These are phyloP conservation scores for Eretmochelys imbricata DNA, from an alignment of 2,113 vertebrate genomes.

Conservation along the genomic window DNA sequence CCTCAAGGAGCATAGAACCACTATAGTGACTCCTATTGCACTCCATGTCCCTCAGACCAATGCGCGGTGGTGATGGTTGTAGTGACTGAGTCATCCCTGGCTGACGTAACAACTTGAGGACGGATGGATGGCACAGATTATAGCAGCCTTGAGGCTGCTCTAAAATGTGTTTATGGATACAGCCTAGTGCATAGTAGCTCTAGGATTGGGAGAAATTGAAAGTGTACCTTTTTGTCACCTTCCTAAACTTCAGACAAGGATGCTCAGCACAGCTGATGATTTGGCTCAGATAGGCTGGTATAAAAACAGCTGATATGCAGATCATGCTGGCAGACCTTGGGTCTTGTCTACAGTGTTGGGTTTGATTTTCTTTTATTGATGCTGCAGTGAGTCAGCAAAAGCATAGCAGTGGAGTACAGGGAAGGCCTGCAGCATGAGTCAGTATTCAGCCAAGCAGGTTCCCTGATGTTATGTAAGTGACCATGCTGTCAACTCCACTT, in stretches of 20 bases:
- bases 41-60: neutral
- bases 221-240: neutral
- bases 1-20: neutral
- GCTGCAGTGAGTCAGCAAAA: conserved; percentile 58
- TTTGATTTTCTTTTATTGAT: conserved; percentile 55
- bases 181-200: neutral
- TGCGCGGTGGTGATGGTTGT: neutral
- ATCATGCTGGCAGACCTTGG: conserved; percentile 12
- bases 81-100: neutral
- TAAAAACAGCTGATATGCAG: neutral
- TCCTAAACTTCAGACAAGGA: neutral
- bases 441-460: conserved; percentile 1
- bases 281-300: neutral
- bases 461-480: neutral
- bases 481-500: neutral
- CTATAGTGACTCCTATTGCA: neutral
- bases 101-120: neutral
- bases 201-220: neutral
- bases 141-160: neutral
- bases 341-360: neutral
- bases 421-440: conserved; percentile 19
- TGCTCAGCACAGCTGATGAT: neutral
- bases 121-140: neutral
- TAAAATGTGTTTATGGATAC: neutral
- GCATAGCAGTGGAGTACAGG: neutral